These are phyloP conservation scores for Enhydra lutris DNA, from an alignment of 2,113 vertebrate genomes.

Conservation along the genomic window DNA sequence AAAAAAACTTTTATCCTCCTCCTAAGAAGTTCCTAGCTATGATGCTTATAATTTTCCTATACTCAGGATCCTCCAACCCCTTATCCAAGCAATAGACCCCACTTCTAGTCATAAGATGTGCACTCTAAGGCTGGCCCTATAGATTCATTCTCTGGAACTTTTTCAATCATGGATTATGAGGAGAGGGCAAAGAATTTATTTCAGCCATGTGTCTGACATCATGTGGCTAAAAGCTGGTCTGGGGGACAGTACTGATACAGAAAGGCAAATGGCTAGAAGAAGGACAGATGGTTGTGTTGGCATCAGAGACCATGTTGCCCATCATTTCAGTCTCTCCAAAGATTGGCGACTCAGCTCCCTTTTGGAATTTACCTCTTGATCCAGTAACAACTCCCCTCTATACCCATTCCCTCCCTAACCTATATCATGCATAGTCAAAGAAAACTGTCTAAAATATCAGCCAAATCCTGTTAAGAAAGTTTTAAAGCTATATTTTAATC, in stretches of 20 bases:
- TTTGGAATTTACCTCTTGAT: not conserved
- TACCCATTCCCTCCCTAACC: accelerated
- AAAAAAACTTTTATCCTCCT: not conserved
- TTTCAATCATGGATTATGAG: not conserved
- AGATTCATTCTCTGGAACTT: not conserved
- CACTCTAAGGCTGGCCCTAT: accelerated
- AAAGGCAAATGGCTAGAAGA: not conserved
- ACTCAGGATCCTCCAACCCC: not conserved
- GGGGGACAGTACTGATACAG: not conserved
- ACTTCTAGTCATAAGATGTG: not conserved
- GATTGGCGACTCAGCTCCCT: not conserved
- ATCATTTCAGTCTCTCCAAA: not conserved
- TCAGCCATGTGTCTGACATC: not conserved
- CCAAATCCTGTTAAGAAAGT: not conserved
- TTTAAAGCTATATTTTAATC: not conserved
- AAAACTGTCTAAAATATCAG: not conserved
- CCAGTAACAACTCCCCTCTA: not conserved
- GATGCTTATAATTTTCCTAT: not conserved
- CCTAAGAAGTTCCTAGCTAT: not conserved
- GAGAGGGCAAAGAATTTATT: not conserved
- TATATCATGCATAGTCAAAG: not conserved
- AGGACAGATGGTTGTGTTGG: not conserved
- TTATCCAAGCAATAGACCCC: not conserved
- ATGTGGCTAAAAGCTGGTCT: accelerated
- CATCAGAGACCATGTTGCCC: not conserved